These are phyloP conservation scores for Hydrolagus affinis DNA, from an alignment of 2,113 vertebrate genomes.

Conservation along the genomic window DNA sequence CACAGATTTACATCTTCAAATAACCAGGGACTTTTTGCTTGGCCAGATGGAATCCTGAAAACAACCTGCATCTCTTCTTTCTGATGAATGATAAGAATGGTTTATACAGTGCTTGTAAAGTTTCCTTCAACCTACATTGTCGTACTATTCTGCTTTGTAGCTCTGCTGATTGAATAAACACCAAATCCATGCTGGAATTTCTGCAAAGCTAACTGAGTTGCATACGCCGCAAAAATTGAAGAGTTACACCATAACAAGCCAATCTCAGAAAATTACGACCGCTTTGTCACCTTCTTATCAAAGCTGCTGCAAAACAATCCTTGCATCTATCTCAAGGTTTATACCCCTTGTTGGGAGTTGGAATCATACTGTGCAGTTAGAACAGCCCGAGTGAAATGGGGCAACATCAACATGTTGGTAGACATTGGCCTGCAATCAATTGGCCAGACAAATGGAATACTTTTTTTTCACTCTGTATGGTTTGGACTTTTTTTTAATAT, in stretches of 20 bases:
- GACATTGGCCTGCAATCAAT: too few species aligned
- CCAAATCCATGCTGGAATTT: background rate
- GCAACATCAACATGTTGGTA: too few species aligned
- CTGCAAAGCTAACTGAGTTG: background rate
- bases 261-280: background rate
- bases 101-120: constrained; percentile 10
- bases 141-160: constrained; percentile 2
- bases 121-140: background rate
- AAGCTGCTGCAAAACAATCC: background rate
- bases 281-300: background rate
- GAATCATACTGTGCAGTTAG: too few species aligned
- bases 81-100: too few species aligned
- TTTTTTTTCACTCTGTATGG: too few species aligned
- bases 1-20: background rate
- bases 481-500: too few species aligned
- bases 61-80: too few species aligned
- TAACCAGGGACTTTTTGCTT: too few species aligned
- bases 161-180: constrained; percentile 17
- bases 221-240: background rate
- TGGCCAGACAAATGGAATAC: too few species aligned
- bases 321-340: background rate
- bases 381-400: too few species aligned
- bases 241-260: background rate
- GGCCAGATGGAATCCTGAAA: too few species aligned
- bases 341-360: too few species aligned